A percentile compares a stretch with the other conserved stretches of the same genome.
These are phyloP conservation scores for Copsychus sechellarum DNA, from an alignment of 2,113 vertebrate species.

Conservation along the genomic window DNA sequence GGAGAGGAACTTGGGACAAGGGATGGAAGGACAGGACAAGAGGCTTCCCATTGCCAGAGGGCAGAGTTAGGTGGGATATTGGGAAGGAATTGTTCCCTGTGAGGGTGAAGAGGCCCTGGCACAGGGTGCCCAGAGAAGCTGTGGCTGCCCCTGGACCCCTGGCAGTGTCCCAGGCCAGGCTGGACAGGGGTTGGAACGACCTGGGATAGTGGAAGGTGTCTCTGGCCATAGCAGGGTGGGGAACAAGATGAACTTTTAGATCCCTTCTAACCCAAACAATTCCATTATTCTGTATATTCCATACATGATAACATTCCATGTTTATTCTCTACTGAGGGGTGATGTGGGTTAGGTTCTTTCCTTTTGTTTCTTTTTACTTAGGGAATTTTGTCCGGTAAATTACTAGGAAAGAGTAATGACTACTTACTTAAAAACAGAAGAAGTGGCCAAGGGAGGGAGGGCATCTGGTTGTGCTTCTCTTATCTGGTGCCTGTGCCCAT, in stretches of 20 bases:
- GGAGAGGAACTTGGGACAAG: not conserved
- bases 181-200: fast-evolving
- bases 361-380: not conserved
- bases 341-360: not conserved
- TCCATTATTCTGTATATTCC: not conserved
- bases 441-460: not conserved
- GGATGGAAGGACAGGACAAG: not conserved
- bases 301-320: fast-evolving
- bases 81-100: not conserved
- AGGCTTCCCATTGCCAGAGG: not conserved
- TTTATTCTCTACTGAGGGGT: not conserved
- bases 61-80: not conserved
- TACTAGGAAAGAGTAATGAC: not conserved
- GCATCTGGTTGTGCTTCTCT: not conserved
- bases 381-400: not conserved
- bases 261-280: not conserved
- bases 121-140: not conserved
- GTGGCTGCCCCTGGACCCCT: not conserved
- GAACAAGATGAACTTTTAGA: not conserved
- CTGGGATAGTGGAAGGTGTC: not conserved
- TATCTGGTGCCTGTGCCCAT: too few species aligned
- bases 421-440: not conserved
- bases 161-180: fast-evolving
- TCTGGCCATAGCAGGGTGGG: not conserved
- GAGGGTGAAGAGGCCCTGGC: not conserved